Conservation (phyloP, 1,140 invertebrate genomes). For the Microplitis demolitor region DNA sequence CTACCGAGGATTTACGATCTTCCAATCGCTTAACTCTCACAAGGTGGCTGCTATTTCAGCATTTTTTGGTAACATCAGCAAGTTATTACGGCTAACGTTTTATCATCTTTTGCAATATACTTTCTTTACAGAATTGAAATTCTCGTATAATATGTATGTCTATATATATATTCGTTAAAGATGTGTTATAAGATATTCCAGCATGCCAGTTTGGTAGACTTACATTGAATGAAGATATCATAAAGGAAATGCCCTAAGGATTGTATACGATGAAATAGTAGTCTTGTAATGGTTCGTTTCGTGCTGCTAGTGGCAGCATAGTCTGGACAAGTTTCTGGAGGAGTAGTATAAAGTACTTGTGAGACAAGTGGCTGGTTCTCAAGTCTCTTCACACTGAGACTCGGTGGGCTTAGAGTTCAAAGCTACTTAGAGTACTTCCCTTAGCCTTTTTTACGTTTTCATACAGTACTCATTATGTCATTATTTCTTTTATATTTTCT, state of each 20-base stretch:
- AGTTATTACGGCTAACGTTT: conserved; percentile 8
- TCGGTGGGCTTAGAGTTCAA: conserved; percentile 34
- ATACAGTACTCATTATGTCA: conserved; percentile 30
- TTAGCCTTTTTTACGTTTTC: conserved; percentile 21
- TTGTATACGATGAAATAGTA: neutral
- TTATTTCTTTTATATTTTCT: conserved; percentile 9
- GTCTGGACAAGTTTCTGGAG: neutral
- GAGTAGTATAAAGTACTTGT: conserved; percentile 37
- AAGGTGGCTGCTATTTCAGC: conserved; percentile 2
- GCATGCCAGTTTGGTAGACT: neutral
- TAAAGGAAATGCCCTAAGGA: neutral
- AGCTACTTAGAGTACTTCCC: conserved; percentile 27
- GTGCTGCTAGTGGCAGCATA: neutral
- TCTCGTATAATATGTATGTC: neutral
- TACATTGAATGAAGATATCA: neutral
- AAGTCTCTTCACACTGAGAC: conserved; percentile 38
- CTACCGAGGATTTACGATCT: conserved; percentile 18
- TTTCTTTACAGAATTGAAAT: neutral
- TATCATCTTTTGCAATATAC: neutral
- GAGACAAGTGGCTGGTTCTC: conserved; percentile 42
- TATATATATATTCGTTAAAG: neutral
- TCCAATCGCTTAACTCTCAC: conserved; percentile 13
- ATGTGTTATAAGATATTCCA: too few relatives aligned
- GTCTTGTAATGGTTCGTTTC: neutral
- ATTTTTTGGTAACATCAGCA: conserved; percentile 3